These are phyloP conservation scores for Cephalotes varians DNA, from an alignment of 2,888 invertebrate species.

Conservation along the genomic window DNA sequence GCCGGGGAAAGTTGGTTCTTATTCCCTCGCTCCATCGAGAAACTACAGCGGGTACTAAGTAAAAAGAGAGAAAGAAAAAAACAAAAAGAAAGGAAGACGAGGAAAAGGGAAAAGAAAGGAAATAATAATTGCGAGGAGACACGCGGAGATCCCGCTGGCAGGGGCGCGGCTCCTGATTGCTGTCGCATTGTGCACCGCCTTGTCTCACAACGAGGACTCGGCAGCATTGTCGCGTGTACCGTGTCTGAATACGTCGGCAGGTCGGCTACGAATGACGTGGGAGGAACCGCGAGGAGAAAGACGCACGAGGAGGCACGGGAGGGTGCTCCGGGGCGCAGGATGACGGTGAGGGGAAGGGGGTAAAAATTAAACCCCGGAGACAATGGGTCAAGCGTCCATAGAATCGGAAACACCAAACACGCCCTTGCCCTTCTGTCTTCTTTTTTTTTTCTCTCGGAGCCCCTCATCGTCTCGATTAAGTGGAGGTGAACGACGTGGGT, in stretches of 20 bases:
- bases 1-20: conserved; percentile 48
- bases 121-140: conserved; percentile 64
- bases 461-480: conserved; percentile 37
- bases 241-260: conserved; percentile 71
- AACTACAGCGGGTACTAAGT: conserved; percentile 65
- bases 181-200: conserved; percentile 84
- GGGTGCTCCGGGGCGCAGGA: conserved; percentile 9
- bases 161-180: conserved; percentile 85
- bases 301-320: conserved; percentile 29
- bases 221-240: conserved; percentile 76
- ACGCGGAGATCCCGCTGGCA: conserved; percentile 80
- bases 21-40: conserved; percentile 64
- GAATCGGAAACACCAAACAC: conserved; percentile 82
- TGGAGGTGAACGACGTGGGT: conserved; percentile 22
- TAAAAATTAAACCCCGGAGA: conserved; percentile 84
- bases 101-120: conserved; percentile 59
- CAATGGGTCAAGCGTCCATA: conserved; percentile 85
- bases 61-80: conserved; percentile 43
- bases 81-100: conserved; percentile 38
- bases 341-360: conserved; percentile 66
- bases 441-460: conserved; percentile 14
- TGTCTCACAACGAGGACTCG: conserved; percentile 76
- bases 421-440: conserved; percentile 80
- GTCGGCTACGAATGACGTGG: conserved; percentile 74
- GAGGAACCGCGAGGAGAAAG: conserved; percentile 70